These are phyloP conservation scores for Pseudomugil gertrudae DNA, from an alignment of 2,797 vertebrate genomes.

Conservation along the genomic window DNA sequence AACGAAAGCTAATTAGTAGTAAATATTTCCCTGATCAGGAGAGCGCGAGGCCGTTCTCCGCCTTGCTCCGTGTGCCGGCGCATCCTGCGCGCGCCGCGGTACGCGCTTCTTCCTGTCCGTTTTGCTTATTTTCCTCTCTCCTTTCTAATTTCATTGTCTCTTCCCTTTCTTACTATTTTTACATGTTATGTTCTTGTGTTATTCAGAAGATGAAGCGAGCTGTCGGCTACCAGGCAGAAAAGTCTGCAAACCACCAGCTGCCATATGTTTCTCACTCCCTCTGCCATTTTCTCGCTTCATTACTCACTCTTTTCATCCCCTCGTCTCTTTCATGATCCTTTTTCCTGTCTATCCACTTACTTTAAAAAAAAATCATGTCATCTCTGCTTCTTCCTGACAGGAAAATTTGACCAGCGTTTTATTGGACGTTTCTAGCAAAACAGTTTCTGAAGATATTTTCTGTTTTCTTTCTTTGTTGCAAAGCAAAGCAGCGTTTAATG, in stretches of 20 bases:
- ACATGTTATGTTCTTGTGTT: constrained; percentile 45
- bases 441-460: background rate
- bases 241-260: constrained; percentile 62
- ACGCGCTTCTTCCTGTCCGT: constrained; percentile 7
- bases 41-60: too few species aligned
- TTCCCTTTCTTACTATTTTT: constrained; percentile 58
- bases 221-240: constrained; percentile 60
- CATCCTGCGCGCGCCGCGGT: background rate
- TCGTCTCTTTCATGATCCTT: constrained; percentile 16
- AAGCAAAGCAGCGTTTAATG: background rate
- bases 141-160: constrained; percentile 44
- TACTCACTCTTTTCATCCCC: constrained; percentile 41
- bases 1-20: too few species aligned
- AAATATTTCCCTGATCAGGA: too few species aligned
- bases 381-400: background rate
- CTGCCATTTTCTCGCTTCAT: constrained; percentile 58
- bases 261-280: constrained; percentile 59
- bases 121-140: constrained; percentile 6
- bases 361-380: background rate
- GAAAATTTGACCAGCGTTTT: background rate
- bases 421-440: background rate
- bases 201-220: constrained; percentile 39
- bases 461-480: background rate
- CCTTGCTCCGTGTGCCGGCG: background rate
- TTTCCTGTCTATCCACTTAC: constrained; percentile 9